Conservation (phyloP, 2,888 invertebrate genomes). For the Eustalomyia histrio region DNA sequence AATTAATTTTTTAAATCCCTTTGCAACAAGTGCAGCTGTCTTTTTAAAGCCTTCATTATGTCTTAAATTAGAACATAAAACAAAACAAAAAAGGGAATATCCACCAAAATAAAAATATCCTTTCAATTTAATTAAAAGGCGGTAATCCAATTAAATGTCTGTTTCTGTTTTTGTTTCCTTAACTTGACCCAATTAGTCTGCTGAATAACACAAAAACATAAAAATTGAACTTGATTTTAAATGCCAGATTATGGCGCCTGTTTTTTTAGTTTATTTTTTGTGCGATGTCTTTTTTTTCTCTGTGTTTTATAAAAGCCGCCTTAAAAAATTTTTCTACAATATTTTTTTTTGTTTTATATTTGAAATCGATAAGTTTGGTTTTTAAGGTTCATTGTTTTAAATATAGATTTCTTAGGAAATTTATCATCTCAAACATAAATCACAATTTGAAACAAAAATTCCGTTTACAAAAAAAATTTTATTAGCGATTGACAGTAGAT, state of each 20-base stretch:
- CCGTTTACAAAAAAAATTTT: not conserved
- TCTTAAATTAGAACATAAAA: conserved; percentile 1
- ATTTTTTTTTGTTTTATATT: conserved; percentile 7
- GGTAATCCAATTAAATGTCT: conserved; percentile 76
- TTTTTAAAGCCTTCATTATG: conserved; percentile 3
- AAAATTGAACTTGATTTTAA: conserved; percentile 57
- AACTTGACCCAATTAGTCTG: conserved; percentile 75
- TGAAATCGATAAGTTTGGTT: conserved; percentile 11
- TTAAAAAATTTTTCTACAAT: not conserved
- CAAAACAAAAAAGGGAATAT: not conserved
- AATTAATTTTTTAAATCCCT: conserved; percentile 1
- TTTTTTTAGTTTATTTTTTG: conserved; percentile 2
- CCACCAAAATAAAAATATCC: conserved; percentile 27
- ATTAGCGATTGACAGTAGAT: not conserved
- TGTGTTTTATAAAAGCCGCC: not conserved
- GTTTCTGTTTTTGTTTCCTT: conserved; percentile 21
- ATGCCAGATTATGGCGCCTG: conserved; percentile 64
- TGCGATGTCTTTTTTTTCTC: not conserved
- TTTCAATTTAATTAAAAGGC: conserved; percentile 74
- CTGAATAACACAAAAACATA: conserved; percentile 32
- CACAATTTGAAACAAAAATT: not conserved
- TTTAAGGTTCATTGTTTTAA: conserved; percentile 23
- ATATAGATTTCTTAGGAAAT: conserved; percentile 44
- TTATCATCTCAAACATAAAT: not conserved
- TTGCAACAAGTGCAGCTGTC: conserved; percentile 5